Evolutionary conservation across 2,888 invertebrate species (phyloP).

Genomic region (Hesperia comma): DNA sequence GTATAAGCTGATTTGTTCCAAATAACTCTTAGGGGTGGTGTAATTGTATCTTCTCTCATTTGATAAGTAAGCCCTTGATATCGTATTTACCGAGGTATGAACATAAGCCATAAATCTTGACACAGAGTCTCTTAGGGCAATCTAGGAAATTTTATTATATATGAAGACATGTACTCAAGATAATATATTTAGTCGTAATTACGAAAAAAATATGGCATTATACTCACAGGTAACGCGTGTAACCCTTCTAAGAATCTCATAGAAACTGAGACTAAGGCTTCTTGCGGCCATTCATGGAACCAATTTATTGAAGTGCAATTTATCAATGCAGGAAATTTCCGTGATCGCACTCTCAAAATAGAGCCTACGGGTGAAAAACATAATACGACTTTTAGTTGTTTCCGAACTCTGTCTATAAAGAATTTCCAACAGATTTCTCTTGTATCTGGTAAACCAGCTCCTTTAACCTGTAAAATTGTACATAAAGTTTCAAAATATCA

Average conservation of each 20-base stretch:
- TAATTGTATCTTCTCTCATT: slow-evolving; percentile 98
- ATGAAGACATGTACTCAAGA: neutral
- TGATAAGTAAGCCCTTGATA: slow-evolving; percentile 92
- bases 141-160: slow-evolving; percentile 67
- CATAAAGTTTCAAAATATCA: neutral
- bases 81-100: slow-evolving; percentile 96
- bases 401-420: slow-evolving; percentile 96
- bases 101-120: slow-evolving; percentile 97
- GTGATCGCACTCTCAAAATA: slow-evolving; percentile 93
- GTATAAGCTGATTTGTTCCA: slow-evolving; percentile 97
- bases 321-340: slow-evolving; percentile 98
- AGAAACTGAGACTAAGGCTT: slow-evolving; percentile 97
- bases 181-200: too few relatives aligned
- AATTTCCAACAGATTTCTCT: slow-evolving; percentile 99
- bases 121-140: slow-evolving; percentile 90
- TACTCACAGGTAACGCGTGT: slow-evolving; percentile 89
- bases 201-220: neutral
- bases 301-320: slow-evolving; percentile 98
- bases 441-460: slow-evolving; percentile 95
- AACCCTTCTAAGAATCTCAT: slow-evolving; percentile 93
- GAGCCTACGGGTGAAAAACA: slow-evolving; percentile 99
- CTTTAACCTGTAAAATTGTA: slow-evolving; percentile 84
- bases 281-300: slow-evolving; percentile 99
- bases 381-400: slow-evolving; percentile 95
- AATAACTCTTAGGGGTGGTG: slow-evolving; percentile 98